Evolutionary conservation across 2,113 vertebrate species (phyloP).

Genomic region (Malurus cyaneus): DNA sequence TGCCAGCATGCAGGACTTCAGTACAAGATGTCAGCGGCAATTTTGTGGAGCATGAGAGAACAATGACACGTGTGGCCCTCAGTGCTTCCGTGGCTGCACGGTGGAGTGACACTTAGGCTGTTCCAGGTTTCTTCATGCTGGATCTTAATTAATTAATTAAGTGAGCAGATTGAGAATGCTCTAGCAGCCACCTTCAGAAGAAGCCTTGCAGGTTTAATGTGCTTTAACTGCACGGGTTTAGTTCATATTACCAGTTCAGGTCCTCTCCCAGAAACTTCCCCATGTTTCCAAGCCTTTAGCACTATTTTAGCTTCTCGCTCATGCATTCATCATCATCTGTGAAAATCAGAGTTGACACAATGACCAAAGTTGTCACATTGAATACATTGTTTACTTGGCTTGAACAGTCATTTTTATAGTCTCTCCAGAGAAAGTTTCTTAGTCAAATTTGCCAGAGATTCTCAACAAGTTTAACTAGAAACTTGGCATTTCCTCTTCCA

Average conservation of each 20-base stretch:
- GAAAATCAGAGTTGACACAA: constrained; percentile 44
- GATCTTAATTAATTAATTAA: background rate
- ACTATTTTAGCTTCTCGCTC: background rate
- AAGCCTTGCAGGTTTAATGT: background rate
- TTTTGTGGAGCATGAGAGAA: background rate
- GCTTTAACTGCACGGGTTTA: background rate
- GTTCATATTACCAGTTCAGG: background rate
- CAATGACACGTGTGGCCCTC: background rate
- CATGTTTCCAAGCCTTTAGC: background rate
- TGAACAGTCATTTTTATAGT: constrained; percentile 26
- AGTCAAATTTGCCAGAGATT: constrained; percentile 41
- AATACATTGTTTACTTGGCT: constrained; percentile 47
- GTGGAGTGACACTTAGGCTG: background rate
- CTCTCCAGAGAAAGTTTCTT: constrained; percentile 36
- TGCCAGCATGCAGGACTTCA: background rate
- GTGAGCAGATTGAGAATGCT: background rate
- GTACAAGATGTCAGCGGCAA: background rate
- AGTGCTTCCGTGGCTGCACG: accelerated
- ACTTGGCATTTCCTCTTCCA: constrained; percentile 42
- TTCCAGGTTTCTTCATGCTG: background rate
- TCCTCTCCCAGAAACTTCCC: background rate
- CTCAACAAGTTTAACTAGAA: constrained; percentile 47
- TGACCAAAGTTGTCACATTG: constrained; percentile 23
- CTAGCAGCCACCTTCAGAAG: background rate
- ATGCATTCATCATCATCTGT: constrained; percentile 9